Conservation (phyloP, 1,140 invertebrate species). For the Drosophila ohnishii region DNA sequence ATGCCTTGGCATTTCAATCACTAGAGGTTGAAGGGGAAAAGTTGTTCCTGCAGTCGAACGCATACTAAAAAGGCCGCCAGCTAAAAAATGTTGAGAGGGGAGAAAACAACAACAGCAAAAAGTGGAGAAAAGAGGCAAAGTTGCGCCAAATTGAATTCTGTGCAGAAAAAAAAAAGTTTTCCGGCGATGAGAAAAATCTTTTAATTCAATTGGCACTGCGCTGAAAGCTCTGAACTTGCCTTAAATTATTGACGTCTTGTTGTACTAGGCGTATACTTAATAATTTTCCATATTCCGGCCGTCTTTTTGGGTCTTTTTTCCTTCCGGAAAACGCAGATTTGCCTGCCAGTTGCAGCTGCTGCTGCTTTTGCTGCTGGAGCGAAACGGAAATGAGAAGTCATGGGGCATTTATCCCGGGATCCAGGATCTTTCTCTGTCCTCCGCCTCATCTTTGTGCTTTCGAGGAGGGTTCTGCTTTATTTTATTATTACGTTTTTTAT, state of each 20-base stretch:
- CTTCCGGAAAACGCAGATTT: constrained; percentile 62
- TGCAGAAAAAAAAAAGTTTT: constrained; percentile 49
- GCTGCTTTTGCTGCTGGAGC: constrained; percentile 21
- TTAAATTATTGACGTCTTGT: constrained; percentile 65
- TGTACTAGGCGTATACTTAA: constrained; percentile 67
- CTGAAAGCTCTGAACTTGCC: constrained; percentile 22
- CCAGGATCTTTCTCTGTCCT: constrained; percentile 37
- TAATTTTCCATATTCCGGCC: constrained; percentile 27
- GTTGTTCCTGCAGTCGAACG: constrained; percentile 53
- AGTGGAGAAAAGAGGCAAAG: constrained; percentile 41
- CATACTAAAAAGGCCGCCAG: constrained; percentile 68
- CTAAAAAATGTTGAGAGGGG: constrained; percentile 35
- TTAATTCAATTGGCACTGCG: constrained; percentile 39
- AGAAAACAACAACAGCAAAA: constrained; percentile 12
- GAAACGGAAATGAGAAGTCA: constrained; percentile 67
- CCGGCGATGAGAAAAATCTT: constrained; percentile 26
- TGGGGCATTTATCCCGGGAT: constrained; percentile 56
- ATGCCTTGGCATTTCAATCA: constrained; percentile 67
- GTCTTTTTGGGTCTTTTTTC: constrained; percentile 20
- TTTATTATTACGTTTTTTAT: constrained; percentile 59
- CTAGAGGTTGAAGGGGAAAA: constrained; percentile 48
- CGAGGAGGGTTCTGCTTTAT: constrained; percentile 47
- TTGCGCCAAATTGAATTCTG: constrained; percentile 73
- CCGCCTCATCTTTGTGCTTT: constrained; percentile 14
- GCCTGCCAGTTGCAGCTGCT: constrained; percentile 70